Evolutionary conservation across 2,113 vertebrate genomes (phyloP), one percentile per base, ranked within the genome.

Genomic region (Nothocercus nigrocapillus): DNA sequence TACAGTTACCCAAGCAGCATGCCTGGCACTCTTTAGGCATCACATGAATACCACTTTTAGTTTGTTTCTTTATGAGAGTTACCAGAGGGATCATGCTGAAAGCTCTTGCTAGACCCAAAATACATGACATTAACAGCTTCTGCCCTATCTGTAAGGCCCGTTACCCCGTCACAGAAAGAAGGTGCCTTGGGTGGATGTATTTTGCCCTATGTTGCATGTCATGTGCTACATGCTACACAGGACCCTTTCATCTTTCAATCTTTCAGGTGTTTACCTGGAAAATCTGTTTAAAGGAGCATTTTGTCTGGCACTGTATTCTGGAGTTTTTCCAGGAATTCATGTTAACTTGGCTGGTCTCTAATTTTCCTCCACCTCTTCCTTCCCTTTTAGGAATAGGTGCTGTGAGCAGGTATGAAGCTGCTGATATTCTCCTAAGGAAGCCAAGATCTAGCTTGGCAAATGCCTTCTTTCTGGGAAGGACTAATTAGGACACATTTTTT

Each of bases 361-460:
- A 56, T 30, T 8, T 5, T 8, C 2, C 13, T 11, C 7, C 32
- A 1, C 12, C 15, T 14, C 21, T 16, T 5, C 13, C 5, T 8
- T 18, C 36, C 32, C 20, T 44, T 63, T 83, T 53, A 30, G 13
- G 17, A 18, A 13, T 68, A 56, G 6, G 9, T 21, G 5, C 19
- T 88, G 25, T 36, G 27, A 49, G 24, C 17, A 82, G 21, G 10
- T 66, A 59, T 77, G 28, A 81, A 54, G 18, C 4, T 81, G 44
- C 42, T 92, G 1, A 30, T 11, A 1, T 32, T 74, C 28, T 77
- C 4, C 2, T 22, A 53, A 14, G 22, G 6, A 74, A 67, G n/a
- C 11, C 66, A 44, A 69, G 56, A 42, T 42, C 36, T 61, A 54
- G 54, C 7, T 7, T 13, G 28, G 21, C 47, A 66, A 15, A 18